Evolutionary conservation across 2,888 invertebrate species (phyloP), one percentile per base, ranked within the genome.

Genomic region (Incurvaria masculella): DNA sequence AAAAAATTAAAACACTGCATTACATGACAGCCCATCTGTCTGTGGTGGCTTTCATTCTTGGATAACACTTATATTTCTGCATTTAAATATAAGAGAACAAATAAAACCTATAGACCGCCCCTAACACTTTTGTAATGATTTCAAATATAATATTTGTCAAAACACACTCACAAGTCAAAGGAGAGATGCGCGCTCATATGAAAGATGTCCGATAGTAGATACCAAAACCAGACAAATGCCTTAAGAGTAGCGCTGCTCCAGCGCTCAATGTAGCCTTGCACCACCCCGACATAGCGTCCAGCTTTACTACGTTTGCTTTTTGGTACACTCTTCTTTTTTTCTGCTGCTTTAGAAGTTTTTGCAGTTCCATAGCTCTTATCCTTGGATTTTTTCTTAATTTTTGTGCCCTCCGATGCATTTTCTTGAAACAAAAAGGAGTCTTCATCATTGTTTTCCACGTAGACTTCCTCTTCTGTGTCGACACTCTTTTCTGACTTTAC

Each of bases 131-230:
- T 17, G 45, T 47, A n/a, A 44, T 41, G 5, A 26, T 46, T 23
- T 10, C 27, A 18, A 8, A 47, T n/a, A 26, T 38, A 19, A 44
- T 39, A 39, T 45, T n/a, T 33, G 21, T 21, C 19, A n/a, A 26
- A 44, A 39, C 14, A 42, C 18, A 85, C 87, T 85, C 74, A 87
- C 88, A 88, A 74, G 63, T 88, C 87, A 67, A 85, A 80, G 48
- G 84, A 79, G 51, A 89, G 80, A 65, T 87, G 86, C 38, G 83
- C 74, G 63, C 91, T 92, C 79, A 93, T 85, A 50, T 86, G 85
- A 56, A 88, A 83, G 56, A 92, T 88, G 66, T 93, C 92, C 21
- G 86, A 88, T 20, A 93, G 81, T 57, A 93, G 74, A 70, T 88
- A 86, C 54, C 88, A 74, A 50, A 93, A 82, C 93, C 93, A 93